phyloP scores from a whole-genome alignment of 2,797 vertebrate genomes.

The Rhinichthys osculus region DNA sequence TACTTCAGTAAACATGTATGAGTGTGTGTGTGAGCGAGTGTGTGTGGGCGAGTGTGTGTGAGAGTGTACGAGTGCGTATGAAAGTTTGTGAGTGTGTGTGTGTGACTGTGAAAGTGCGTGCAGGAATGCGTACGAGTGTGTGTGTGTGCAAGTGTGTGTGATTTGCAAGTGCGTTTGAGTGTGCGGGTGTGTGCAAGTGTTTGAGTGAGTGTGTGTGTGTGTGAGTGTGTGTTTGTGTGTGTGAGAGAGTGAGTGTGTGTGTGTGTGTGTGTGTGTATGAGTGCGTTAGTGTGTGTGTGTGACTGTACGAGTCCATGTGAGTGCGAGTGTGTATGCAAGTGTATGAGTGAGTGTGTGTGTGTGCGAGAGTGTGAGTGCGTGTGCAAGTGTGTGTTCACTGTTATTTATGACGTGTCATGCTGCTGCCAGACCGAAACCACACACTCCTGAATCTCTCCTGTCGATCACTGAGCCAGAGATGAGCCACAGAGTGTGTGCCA shows the following conservation, averaged over 20 bases:
- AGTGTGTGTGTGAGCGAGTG: no score
- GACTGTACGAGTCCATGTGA: no score
- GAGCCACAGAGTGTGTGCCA: slow-evolving; percentile 1
- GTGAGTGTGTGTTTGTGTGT: no score
- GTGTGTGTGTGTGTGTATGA: no score
- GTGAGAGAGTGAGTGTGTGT: no score
- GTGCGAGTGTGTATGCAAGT: not conserved
- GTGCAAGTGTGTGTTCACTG: not conserved
- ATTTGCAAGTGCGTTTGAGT: no score
- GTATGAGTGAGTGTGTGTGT: not conserved
- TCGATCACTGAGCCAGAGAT: slow-evolving; percentile 75
- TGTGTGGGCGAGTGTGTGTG: no score
- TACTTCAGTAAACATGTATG: no score
- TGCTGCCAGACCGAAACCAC: slow-evolving; percentile 76
- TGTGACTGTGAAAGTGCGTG: no score
- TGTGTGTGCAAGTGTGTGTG: not conserved
- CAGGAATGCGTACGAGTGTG: not conserved
- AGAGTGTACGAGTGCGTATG: not conserved
- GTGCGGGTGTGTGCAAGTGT: not conserved
- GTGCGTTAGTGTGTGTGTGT: not conserved
- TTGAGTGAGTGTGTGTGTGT: no score
- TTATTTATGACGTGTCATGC: slow-evolving; percentile 71
- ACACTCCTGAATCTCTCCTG: slow-evolving; percentile 72
- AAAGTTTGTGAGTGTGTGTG: no score
- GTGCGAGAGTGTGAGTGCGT: not conserved